Base-by-base conservation (phyloP, 2,888 invertebrate genomes). In the Steinernema carpocapsae region DNA sequence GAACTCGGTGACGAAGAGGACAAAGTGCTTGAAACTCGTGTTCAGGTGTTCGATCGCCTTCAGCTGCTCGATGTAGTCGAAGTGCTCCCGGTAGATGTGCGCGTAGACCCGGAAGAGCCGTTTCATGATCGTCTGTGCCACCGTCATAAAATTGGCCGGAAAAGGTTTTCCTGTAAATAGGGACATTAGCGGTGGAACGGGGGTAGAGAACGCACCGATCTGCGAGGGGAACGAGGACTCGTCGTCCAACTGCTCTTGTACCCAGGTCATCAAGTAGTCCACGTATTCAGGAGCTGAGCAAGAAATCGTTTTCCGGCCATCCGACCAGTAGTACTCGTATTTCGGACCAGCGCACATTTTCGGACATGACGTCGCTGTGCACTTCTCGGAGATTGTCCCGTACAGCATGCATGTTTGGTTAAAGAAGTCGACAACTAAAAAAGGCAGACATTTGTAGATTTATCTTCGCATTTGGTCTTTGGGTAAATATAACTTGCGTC, bases 341-440 rank as follows among this genome's bases (percentile, higher is more conserved):
- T 97, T 96, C 79, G 97, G 96, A 56, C 97, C 97, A 17, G 97
- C 97, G 12, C 95, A 96, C 97, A 99, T 86, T 56, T 75, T 74
- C 0, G 86, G 85, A 71, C 86, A 86, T 94, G 93, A 89, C 95
- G 95, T 94, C 89, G 96, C 95, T 2, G 96, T 95, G 89, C 99
- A 99, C 90, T 96, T 97, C 90, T 99, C 99, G n/a, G 97, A 97
- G 87, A 99, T 95, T 42, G 97, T 99, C 72, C 99, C 99, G 88
- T 97, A 99, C 80, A 99, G 90, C 97, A 99, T 99, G 90, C 97
- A 97, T 88, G 99, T 97, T 91, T 99, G 99, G 90, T 99, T 99
- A 90, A 97, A 99, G 90, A 99, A 99, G 90, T 99, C 99, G 79
- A 99, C 97, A 87, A 97, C 97, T 97, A 90, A 52, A 78, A 52